Percentiles rank a stretch among this genome's conserved stretches.
Conservation (phyloP, 1,140 invertebrate genomes). For the Drosophila repleta region DNA sequence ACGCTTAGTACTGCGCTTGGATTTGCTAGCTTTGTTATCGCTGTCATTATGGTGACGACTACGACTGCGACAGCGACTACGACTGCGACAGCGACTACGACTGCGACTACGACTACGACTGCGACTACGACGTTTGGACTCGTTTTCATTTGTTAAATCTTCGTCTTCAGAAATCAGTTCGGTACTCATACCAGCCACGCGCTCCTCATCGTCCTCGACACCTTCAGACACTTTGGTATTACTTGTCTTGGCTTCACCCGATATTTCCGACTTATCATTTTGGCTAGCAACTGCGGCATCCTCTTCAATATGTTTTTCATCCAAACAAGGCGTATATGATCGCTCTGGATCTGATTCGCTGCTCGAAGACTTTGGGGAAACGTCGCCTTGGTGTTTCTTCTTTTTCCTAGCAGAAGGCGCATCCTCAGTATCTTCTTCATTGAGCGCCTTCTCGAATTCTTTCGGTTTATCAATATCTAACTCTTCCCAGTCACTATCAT, state of each 20-base stretch:
- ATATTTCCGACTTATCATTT: conserved; percentile 12
- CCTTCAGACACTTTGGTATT: conserved; percentile 25
- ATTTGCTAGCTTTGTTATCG: conserved; percentile 25
- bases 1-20: conserved; percentile 63
- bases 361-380: conserved; percentile 13
- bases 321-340: conserved; percentile 88
- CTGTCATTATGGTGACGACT: conserved; percentile 33
- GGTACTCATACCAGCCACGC: conserved; percentile 87
- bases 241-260: conserved; percentile 12
- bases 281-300: conserved; percentile 31
- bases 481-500: conserved; percentile 84
- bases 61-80: conserved; percentile 50
- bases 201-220: conserved; percentile 4
- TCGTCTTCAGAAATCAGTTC: conserved; percentile 90
- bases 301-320: conserved; percentile 85
- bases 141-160: conserved; percentile 84
- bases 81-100: conserved; percentile 48
- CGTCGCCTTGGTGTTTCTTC: not conserved
- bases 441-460: conserved; percentile 67
- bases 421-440: not conserved
- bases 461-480: conserved; percentile 79
- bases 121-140: conserved; percentile 60
- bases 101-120: conserved; percentile 43
- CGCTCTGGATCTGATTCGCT: conserved; percentile 83
- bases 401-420: conserved; percentile 1